These are phyloP conservation scores for Cecidostiba fungosa DNA, from an alignment of 2,888 invertebrate species.

Conservation along the genomic window DNA sequence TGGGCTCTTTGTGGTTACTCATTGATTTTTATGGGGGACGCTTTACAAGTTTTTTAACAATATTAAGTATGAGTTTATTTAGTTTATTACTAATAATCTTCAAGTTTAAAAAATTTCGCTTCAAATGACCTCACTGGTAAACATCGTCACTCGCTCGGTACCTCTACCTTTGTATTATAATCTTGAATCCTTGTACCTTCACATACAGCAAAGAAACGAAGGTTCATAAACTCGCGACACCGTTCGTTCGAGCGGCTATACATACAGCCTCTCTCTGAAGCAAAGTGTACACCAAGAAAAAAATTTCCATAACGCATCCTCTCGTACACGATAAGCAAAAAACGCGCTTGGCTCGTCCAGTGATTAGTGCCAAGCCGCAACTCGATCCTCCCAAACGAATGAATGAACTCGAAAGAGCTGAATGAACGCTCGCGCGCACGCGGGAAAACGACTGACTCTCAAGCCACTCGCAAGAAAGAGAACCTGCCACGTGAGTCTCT, in stretches of 20 bases:
- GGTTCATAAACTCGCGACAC: too few species aligned
- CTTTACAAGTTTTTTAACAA: too few species aligned
- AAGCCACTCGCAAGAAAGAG: background rate
- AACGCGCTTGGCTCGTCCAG: background rate
- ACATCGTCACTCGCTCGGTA: too few species aligned
- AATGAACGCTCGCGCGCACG: background rate
- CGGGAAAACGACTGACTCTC: conserved; percentile 15
- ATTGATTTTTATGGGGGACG: background rate
- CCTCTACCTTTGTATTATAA: too few species aligned
- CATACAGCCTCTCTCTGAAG: background rate
- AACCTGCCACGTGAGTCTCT: conserved; percentile 23
- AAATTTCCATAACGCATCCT: background rate
- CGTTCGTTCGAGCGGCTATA: too few species aligned
- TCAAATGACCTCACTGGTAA: too few species aligned
- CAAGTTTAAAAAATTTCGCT: too few species aligned
- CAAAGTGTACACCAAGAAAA: background rate
- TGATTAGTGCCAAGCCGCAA: conserved; percentile 2
- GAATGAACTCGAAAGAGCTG: background rate
- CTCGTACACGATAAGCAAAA: background rate
- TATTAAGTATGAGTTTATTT: too few species aligned
- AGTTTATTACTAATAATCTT: too few species aligned
- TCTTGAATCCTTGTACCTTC: too few species aligned
- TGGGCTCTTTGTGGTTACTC: background rate
- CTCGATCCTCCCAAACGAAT: background rate
- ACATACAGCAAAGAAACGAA: too few species aligned